Percentiles rank a stretch among this genome's conserved stretches.
Conservation (phyloP, 2,888 invertebrate species). For the Acleris literana region DNA sequence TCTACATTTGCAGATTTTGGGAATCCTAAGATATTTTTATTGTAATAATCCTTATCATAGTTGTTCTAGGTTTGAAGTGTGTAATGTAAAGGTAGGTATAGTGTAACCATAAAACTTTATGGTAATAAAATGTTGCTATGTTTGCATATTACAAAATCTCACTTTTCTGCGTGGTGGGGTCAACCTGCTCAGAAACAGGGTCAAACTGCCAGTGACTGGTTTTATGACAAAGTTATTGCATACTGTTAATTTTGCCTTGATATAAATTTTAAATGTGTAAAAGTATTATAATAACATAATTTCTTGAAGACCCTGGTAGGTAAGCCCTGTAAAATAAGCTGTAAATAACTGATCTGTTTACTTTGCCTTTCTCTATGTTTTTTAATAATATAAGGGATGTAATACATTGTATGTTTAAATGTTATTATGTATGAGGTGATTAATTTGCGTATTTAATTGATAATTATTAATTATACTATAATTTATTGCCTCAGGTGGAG, state of each 20-base stretch:
- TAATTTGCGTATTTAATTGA: neutral
- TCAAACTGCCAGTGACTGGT: slow-evolving; percentile 3
- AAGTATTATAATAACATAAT: neutral
- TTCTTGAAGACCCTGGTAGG: neutral
- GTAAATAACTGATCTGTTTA: too few relatives aligned
- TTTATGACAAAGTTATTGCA: slow-evolving; percentile 6
- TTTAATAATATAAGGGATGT: too few relatives aligned
- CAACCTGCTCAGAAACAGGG: slow-evolving; percentile 8
- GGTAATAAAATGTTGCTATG: slow-evolving; percentile 1
- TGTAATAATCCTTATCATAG: too few relatives aligned
- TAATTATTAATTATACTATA: neutral
- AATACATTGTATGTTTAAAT: too few relatives aligned
- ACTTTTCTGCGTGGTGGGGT: slow-evolving; percentile 1
- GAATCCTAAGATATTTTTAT: too few relatives aligned
- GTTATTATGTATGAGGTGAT: slow-evolving; percentile 3
- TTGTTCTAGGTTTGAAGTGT: too few relatives aligned
- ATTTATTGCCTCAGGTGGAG: slow-evolving; percentile 87
- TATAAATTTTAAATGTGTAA: neutral
- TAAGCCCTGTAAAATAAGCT: neutral
- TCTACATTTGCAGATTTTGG: too few relatives aligned
- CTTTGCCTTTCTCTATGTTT: too few relatives aligned
- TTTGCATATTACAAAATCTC: slow-evolving; percentile 13
- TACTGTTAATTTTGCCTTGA: neutral
- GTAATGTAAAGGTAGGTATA: too few relatives aligned
- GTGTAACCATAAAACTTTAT: neutral